Conservation (phyloP, 2,797 vertebrate genomes). For the Tadarida brasiliensis region DNA sequence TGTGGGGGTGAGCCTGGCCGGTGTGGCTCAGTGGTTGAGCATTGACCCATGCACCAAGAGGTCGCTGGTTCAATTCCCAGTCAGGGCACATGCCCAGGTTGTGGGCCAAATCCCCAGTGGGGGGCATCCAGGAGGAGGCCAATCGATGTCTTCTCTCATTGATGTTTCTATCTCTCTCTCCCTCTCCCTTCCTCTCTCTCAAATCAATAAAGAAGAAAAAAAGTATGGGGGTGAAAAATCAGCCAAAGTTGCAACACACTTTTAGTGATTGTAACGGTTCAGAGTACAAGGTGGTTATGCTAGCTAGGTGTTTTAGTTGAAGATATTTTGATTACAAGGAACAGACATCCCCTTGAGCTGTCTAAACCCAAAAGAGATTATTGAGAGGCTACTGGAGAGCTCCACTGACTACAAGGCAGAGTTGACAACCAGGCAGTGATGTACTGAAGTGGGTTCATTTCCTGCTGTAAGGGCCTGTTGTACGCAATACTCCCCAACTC, state of each 20-base stretch:
- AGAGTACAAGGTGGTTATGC: neutral
- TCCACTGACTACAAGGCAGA: neutral
- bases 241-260: neutral
- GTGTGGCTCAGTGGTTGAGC: too few species aligned
- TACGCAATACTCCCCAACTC: neutral
- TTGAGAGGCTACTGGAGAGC: neutral
- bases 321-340: neutral
- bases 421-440: neutral
- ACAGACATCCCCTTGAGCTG: neutral
- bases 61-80: too few species aligned
- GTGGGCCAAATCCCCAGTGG: too few species aligned
- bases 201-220: too few species aligned
- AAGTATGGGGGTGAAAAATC: neutral
- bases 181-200: too few species aligned
- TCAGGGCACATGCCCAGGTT: too few species aligned
- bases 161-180: too few species aligned
- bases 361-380: neutral
- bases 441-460: neutral
- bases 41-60: too few species aligned
- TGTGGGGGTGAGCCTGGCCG: neutral
- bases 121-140: too few species aligned
- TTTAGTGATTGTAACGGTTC: neutral
- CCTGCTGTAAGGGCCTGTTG: neutral
- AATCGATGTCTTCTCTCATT: too few species aligned
- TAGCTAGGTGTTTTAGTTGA: neutral